Evolutionary conservation across 2,113 vertebrate species (phyloP).

Genomic region (Recurvirostra avosetta): DNA sequence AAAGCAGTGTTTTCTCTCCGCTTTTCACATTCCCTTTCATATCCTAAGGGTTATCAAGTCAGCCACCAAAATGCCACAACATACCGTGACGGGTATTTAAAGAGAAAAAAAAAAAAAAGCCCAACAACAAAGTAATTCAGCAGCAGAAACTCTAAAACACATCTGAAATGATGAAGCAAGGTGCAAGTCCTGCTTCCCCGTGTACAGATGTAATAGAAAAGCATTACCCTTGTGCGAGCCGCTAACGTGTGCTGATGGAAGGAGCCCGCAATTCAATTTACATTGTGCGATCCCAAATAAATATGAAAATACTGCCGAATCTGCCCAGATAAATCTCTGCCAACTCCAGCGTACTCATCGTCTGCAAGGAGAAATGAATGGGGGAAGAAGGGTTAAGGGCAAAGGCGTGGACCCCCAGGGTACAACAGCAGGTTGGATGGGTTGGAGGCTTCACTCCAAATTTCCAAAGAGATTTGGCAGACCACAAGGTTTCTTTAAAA

Average conservation of each 20-base stretch:
- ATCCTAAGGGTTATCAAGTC: conserved; percentile 28
- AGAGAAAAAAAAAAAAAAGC: not conserved
- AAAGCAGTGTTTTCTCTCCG: not conserved
- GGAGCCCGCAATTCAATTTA: not conserved
- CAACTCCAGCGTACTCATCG: not conserved
- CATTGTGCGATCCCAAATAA: not conserved
- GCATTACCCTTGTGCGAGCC: not conserved
- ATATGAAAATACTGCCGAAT: not conserved
- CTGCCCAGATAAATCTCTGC: not conserved
- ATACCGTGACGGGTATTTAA: not conserved
- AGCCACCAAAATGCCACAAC: not conserved
- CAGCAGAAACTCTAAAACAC: not conserved
- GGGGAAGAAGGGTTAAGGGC: not conserved
- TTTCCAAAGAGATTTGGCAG: not conserved
- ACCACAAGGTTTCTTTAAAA: not conserved
- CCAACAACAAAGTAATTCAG: not conserved
- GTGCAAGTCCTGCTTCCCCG: not conserved
- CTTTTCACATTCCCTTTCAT: not conserved
- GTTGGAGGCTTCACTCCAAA: not conserved
- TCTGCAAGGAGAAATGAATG: not conserved
- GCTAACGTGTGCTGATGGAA: not conserved
- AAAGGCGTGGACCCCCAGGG: not conserved
- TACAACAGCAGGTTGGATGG: not conserved
- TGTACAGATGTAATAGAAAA: not conserved
- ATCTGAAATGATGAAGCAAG: not conserved